phyloP scores from a whole-genome alignment of 2,113 vertebrate species.

The Pedionomus torquatus region DNA sequence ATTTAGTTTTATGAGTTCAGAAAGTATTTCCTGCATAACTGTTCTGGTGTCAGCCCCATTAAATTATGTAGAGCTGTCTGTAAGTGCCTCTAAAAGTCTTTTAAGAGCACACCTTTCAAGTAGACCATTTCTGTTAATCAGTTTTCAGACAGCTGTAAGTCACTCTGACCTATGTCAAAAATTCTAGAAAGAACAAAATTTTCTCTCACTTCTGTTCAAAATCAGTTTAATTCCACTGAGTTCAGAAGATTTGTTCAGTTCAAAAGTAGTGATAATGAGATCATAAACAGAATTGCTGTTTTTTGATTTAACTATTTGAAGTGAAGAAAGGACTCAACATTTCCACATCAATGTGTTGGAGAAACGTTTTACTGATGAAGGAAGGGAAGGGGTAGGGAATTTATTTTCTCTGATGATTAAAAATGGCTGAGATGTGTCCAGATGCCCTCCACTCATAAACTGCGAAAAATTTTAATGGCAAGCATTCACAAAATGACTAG shows the following conservation, averaged over 20 bases:
- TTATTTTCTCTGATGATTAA: neutral
- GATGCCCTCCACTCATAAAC: neutral
- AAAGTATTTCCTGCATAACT: neutral
- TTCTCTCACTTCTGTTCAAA: neutral
- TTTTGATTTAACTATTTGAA: neutral
- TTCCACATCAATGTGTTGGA: neutral
- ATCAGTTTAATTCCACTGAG: neutral
- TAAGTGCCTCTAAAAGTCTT: neutral
- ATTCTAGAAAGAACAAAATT: neutral
- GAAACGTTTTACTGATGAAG: neutral
- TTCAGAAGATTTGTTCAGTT: neutral
- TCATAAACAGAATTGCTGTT: neutral
- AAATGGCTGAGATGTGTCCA: neutral
- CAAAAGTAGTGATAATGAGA: neutral
- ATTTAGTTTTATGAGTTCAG: neutral
- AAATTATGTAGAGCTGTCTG: neutral
- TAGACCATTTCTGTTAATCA: neutral
- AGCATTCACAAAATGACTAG: neutral
- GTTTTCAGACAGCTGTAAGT: neutral
- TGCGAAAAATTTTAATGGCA: neutral
- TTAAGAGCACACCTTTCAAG: neutral
- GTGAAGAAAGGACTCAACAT: neutral
- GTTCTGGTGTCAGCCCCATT: neutral
- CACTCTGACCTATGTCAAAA: neutral
- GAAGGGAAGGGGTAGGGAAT: neutral